Conservation (phyloP, 2,797 vertebrate species). For the Alosa sapidissima region DNA sequence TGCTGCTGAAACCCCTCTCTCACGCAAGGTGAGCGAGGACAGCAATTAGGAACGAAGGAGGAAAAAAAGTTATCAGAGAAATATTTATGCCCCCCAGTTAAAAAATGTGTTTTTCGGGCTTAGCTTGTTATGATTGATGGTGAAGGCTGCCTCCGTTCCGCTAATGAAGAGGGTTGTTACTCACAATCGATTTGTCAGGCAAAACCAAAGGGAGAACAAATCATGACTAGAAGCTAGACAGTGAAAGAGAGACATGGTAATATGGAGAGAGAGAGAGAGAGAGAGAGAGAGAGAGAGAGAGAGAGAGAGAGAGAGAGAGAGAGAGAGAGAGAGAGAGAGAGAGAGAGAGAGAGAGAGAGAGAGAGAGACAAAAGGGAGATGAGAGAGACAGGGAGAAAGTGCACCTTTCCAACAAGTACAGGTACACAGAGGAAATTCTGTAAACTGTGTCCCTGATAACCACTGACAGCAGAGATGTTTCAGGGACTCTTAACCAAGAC, state of each 20-base stretch:
- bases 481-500: constrained; percentile 12
- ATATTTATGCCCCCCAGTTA: background rate
- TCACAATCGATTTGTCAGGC: background rate
- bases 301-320: background rate
- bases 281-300: background rate
- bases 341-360: background rate
- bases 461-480: constrained; percentile 2
- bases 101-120: background rate
- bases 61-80: background rate
- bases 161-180: background rate
- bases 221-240: too few species aligned
- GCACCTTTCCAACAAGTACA: background rate
- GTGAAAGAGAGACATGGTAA: too few species aligned
- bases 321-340: background rate
- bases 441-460: background rate
- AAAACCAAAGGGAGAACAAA: background rate
- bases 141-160: background rate
- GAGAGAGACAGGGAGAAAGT: background rate
- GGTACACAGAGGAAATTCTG: background rate
- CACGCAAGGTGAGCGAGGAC: background rate
- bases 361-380: background rate
- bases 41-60: background rate
- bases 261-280: background rate
- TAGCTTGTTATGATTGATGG: background rate
- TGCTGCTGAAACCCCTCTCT: background rate